These are phyloP conservation scores for Callaeas wilsoni DNA, from an alignment of 2,113 vertebrate genomes.

Conservation along the genomic window DNA sequence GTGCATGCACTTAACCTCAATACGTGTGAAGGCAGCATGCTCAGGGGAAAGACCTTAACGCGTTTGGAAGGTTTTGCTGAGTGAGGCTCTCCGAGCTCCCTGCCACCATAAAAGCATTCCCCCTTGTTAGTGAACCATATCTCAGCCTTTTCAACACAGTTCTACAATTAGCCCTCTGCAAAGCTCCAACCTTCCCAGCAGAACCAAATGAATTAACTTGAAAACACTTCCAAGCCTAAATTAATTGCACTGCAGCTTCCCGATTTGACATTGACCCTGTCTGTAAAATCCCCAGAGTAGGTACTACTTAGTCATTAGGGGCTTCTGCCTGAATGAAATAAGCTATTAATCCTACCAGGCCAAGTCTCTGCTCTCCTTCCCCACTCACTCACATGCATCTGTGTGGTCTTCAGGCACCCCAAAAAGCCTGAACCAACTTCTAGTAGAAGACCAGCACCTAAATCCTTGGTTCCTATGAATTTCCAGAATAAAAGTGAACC, in stretches of 20 bases:
- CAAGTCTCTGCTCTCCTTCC: not conserved
- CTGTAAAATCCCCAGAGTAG: constrained; percentile 2
- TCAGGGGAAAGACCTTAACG: not conserved
- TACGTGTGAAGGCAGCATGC: not conserved
- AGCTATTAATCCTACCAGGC: not conserved
- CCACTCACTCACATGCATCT: rapidly evolving
- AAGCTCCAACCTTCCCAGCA: constrained; percentile 1
- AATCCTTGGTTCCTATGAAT: not conserved
- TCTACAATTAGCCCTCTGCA: not conserved
- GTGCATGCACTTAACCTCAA: not conserved
- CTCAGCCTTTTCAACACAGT: constrained; percentile 38
- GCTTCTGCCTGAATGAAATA: not conserved
- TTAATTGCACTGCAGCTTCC: constrained; percentile 50
- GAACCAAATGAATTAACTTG: constrained; percentile 34
- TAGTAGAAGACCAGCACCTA: not conserved
- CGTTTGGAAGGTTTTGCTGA: not conserved
- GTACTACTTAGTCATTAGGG: not conserved
- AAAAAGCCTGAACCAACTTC: not conserved
- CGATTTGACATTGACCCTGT: not conserved
- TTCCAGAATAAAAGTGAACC: not conserved
- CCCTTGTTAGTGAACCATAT: not conserved
- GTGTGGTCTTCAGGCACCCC: not conserved
- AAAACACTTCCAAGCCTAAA: constrained; percentile 25
- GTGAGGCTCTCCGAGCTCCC: not conserved
- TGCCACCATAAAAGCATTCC: constrained; percentile 24